A percentile compares a stretch with the other conserved stretches of the same genome.
Evolutionary conservation across 2,797 vertebrate species (phyloP).

Genomic region (Esox lucius): DNA sequence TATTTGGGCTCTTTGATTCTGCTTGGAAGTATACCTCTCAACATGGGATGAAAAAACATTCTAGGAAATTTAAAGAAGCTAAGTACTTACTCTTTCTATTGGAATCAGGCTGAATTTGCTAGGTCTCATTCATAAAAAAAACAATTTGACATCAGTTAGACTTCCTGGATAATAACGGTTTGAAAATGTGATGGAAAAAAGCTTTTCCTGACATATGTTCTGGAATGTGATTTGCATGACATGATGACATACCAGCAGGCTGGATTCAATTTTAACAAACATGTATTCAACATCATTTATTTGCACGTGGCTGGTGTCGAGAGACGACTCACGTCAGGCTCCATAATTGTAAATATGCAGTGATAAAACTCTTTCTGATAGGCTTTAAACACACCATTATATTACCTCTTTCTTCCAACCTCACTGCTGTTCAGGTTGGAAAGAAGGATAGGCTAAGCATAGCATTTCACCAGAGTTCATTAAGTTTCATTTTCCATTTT

Average conservation of each 20-base stretch:
- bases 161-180: conserved; percentile 12
- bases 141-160: background rate
- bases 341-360: background rate
- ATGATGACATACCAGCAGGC: background rate
- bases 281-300: background rate
- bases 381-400: conserved; percentile 34
- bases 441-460: conserved; percentile 23
- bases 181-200: background rate
- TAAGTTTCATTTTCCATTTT: conserved; percentile 76
- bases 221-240: background rate
- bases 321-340: background rate
- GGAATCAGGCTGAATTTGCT: conserved; percentile 22
- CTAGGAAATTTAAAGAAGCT: conserved; percentile 12
- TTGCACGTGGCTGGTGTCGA: background rate
- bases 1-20: too few species aligned
- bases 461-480: conserved; percentile 71
- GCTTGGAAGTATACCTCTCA: too few species aligned
- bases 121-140: background rate
- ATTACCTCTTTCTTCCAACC: conserved; percentile 28
- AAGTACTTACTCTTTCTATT: conserved; percentile 19
- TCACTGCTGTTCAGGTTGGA: conserved; percentile 41
- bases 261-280: background rate
- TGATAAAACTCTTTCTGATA: conserved; percentile 44
- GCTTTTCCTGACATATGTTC: background rate
- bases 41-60: conserved; percentile 22